phyloP scores from a whole-genome alignment of 37 sponge, comb jelly and placozoan species.

The Cliona cf. orientalis region DNA sequence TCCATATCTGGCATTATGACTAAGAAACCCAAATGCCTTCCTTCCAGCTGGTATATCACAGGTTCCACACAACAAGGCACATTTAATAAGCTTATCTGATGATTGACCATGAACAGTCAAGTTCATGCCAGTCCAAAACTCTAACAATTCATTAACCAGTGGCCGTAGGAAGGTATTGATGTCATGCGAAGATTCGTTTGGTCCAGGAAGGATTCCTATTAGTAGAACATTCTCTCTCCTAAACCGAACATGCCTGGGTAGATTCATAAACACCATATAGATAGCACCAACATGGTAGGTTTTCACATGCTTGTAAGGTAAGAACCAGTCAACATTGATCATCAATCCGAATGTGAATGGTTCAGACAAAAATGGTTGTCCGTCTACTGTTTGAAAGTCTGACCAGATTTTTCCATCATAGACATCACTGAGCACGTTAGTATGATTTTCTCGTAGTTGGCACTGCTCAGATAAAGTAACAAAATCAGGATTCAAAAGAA shows the following conservation, averaged over 20 bases:
- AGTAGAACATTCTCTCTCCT: constrained; percentile 11
- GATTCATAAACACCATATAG: constrained; percentile 49
- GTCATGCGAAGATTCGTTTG: background rate
- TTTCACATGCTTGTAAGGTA: constrained; percentile 36
- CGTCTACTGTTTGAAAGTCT: constrained; percentile 32
- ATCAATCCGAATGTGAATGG: constrained; percentile 8
- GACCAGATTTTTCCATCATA: constrained; percentile 76
- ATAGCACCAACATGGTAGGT: constrained; percentile 58
- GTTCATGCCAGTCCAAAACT: background rate
- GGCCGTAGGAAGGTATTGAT: background rate
- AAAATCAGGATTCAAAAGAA: constrained; percentile 34
- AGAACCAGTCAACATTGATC: constrained; percentile 61
- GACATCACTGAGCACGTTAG: constrained; percentile 34
- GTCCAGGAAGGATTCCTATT: constrained; percentile 17
- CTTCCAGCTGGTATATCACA: constrained; percentile 53
- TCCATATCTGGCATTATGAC: constrained; percentile 39
- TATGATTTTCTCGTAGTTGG: background rate
- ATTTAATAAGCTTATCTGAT: background rate
- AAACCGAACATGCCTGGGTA: constrained; percentile 41
- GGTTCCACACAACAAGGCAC: constrained; percentile 18
- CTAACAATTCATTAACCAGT: background rate
- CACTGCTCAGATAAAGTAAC: constrained; percentile 42
- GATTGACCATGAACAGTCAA: background rate
- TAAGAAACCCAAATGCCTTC: constrained; percentile 46
- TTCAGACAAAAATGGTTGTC: constrained; percentile 20